Conservation (phyloP, 2,113 vertebrate species). For the Melozone crissalis region DNA sequence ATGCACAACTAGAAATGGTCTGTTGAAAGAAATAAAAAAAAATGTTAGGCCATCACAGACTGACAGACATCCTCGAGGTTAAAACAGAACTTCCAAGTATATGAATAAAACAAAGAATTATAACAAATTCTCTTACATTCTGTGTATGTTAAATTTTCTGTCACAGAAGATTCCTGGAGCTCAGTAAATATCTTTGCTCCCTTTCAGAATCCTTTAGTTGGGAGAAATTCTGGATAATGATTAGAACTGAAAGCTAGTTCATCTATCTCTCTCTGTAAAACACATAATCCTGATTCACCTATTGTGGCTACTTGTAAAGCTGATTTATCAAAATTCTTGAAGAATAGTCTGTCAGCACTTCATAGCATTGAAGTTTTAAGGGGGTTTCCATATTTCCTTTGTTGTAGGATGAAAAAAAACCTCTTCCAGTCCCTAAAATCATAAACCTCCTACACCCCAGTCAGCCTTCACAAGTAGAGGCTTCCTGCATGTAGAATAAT, state of each 20-base stretch:
- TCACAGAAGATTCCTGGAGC: not conserved
- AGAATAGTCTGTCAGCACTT: not conserved
- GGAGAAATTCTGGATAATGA: not conserved
- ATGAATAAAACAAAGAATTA: not conserved
- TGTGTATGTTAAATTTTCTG: not conserved
- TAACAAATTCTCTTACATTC: not conserved
- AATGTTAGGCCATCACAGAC: not conserved
- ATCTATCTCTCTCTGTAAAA: not conserved
- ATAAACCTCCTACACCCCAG: not conserved
- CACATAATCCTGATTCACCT: not conserved
- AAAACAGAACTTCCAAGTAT: not conserved
- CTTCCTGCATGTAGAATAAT: not conserved
- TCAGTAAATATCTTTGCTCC: not conserved
- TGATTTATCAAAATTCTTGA: not conserved
- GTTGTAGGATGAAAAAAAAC: not conserved
- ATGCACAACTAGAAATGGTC: not conserved
- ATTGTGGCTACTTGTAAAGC: not conserved
- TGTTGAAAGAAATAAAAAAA: not conserved
- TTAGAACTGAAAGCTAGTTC: not conserved
- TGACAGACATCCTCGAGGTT: not conserved
- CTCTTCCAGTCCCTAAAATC: not conserved
- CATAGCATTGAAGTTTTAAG: not conserved
- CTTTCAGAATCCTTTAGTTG: not conserved
- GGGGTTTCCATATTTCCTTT: not conserved
- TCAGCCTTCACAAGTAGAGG: not conserved